Evolutionary conservation across 1,140 invertebrate species (phyloP), one percentile per base, ranked within the genome.

Genomic region (Planococcus citri): DNA sequence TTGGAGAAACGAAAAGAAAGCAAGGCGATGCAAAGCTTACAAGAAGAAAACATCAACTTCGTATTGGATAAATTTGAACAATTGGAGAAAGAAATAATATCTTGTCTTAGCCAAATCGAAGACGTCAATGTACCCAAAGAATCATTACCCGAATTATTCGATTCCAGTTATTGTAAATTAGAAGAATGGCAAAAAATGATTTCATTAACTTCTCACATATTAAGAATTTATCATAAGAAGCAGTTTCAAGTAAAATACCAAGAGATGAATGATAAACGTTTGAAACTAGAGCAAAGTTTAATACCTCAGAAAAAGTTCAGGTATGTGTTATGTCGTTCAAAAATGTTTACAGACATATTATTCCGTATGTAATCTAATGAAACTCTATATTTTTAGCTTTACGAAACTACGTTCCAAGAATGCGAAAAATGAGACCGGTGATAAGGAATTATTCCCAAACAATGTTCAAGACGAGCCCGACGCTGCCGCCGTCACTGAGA

Each of bases 261-360:
- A 74, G 82, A 86, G 68, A 77, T 96, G 17, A 86, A 89, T 73
- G 82, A 81, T 12, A 82, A 84, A 76, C 83, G 87, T 33, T 85
- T 88, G 70, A 85, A 90, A 74, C 82, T 88, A 57, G 87, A 92
- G 78, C 81, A 88, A 60, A 83, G 83, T 70, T 81, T 92, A 70
- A 76, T 95, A 61, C 93, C 94, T 14, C 92, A 93, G 74, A 94
- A 94, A 77, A 96, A 92, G 77, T 97, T 97, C 83, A 89, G 90
- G 6, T n/a, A n/a, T n/a, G n/a, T 92, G 88, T 17, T 4, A 51
- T 9, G 10, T 51, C 2, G 6, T 58, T 64, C 24, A 24, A 58
- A 4, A 64, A 64, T 24, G 10, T 25, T 25, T 64, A n/a, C n/a
- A n/a, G n/a, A n/a, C n/a, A n/a, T n/a, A n/a, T n/a, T 20, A 24